Base-by-base conservation (phyloP, 2,888 invertebrate genomes). In the Andrena trimmerana region DNA sequence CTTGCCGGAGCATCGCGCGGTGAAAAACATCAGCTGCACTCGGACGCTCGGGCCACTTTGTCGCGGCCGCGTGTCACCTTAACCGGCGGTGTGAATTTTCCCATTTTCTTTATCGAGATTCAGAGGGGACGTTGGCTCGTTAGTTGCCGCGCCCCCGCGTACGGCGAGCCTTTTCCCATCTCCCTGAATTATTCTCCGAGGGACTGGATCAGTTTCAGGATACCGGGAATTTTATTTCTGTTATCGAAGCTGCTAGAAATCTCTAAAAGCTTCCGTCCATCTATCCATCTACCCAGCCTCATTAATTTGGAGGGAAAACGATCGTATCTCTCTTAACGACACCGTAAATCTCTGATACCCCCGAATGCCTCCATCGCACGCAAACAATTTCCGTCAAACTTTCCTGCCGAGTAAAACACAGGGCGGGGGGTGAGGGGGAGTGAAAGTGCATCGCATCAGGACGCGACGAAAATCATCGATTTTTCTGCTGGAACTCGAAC, bases 311-410 rank as follows among this genome's bases (percentile, higher is more conserved):
- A 68, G 36, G 16, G 36, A 42, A 77, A 60, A 52, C 36, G 78
- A 77, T 78, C 67, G 31, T 76, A 67, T 66, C 76, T 36, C 48
- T 8, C 36, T 76, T 67, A 78, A 78, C 78, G 42, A 27, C 8
- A 42, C 33, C 13, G 68, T 78, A 78, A 67, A 78, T 78, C 67
- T 62, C 42, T 31, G 78, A 68, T 78, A 76, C 24, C 20, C 31
- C 10, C 54, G 54, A 77, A 68, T 52, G 62, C 33, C 42, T 33
- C 60, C 67, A 65, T 52, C 27, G 78, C 78, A 78, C 78, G 67
- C 78, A n/a, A 77, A 54, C 66, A 20, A 48, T 78, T 77, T 78
- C 50, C 67, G 36, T 48, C 27, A 16, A 27, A 62, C 29, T 20
- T 8, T 3, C 42, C 16, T 48, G 3, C 63, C 4, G 29, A 6